Evolutionary conservation across 2,888 invertebrate species (phyloP).

Genomic region (Melieria picta): DNA sequence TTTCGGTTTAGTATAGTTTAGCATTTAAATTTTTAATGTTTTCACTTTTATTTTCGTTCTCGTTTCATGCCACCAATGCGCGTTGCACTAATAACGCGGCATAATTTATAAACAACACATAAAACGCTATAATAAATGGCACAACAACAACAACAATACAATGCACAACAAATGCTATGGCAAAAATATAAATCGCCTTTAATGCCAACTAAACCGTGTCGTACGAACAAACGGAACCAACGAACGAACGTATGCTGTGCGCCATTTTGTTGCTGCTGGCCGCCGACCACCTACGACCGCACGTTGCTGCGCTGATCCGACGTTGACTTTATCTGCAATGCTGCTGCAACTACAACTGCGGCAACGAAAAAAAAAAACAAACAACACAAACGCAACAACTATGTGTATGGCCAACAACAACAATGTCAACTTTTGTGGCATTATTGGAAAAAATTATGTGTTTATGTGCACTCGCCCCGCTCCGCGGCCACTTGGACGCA

Average conservation of each 20-base stretch:
- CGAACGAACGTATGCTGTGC: too few species aligned
- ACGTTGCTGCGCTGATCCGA: slow-evolving; percentile 11
- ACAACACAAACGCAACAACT: slow-evolving; percentile 39
- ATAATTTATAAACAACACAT: slow-evolving; percentile 39
- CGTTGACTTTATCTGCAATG: slow-evolving; percentile 42
- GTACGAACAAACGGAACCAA: too few species aligned
- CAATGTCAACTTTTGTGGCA: slow-evolving; percentile 13
- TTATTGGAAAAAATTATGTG: too few species aligned
- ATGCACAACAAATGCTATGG: slow-evolving; percentile 27
- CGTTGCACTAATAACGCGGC: slow-evolving; percentile 34
- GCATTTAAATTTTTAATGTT: not conserved
- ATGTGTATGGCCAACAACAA: slow-evolving; percentile 11
- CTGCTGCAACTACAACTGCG: slow-evolving; percentile 39
- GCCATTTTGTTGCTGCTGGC: too few species aligned
- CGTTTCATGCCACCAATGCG: slow-evolving; percentile 24
- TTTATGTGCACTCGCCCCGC: not conserved
- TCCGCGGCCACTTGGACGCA: not conserved
- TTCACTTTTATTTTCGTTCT: not conserved
- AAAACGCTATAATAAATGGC: not conserved
- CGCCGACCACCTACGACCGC: not conserved
- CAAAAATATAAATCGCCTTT: slow-evolving; percentile 11
- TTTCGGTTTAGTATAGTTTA: not conserved
- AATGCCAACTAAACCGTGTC: too few species aligned
- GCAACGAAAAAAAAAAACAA: slow-evolving; percentile 19
- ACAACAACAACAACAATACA: not conserved